Base-by-base conservation (phyloP, 1,140 invertebrate species). In the Plectrocnemia conspersa region DNA sequence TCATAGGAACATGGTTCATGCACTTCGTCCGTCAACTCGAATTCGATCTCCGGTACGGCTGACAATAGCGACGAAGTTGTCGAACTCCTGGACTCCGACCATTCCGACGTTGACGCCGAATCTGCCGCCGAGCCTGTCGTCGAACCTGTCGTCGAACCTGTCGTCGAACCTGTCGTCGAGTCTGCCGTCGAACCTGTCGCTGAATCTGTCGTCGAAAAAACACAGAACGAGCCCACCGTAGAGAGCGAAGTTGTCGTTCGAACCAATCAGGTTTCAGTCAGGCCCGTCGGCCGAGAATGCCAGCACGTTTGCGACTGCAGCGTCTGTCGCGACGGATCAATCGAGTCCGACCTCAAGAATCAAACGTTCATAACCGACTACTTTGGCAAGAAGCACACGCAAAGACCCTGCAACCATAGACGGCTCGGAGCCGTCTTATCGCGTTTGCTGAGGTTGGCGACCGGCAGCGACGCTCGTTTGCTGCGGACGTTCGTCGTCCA, bases 321-420 rank as follows among this genome's bases (percentile, higher is more conserved):
- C 27, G n/a, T 29, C 27, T 7, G 6, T n/a, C 27, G 6, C 7
- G 27, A 7, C 27, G 27, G 27, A 7, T 7, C 27, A 29, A n/a
- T n/a, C n/a, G 27, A 29, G 27, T n/a, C 27, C n/a, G 27, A 29
- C 7, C 42, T 24, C 7, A 5, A 24, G n/a, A 13, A 25, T 24
- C 42, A 45, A 16, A 3, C 42, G 18, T 13, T 45, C 6, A 45
- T 45, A 23, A 45, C 42, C n/a, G 21, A 45, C 7, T 45, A 24
- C 27, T 45, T 45, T 13, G 22, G 9, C n/a, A n/a, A n/a, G n/a
- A n/a, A 27, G 3, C n/a, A 7, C 5, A 9, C 35, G 13, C 7
- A 38, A 38, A 38, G 11, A 38, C 35, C 6, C n/a, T n/a, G n/a
- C n/a, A n/a, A n/a, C n/a, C n/a, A n/a, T n/a, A n/a, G n/a, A n/a